Percentiles rank a stretch among this genome's conserved stretches.
These are phyloP conservation scores for Eulemur macaco DNA, from an alignment of 2,113 vertebrate genomes.

Conservation along the genomic window DNA sequence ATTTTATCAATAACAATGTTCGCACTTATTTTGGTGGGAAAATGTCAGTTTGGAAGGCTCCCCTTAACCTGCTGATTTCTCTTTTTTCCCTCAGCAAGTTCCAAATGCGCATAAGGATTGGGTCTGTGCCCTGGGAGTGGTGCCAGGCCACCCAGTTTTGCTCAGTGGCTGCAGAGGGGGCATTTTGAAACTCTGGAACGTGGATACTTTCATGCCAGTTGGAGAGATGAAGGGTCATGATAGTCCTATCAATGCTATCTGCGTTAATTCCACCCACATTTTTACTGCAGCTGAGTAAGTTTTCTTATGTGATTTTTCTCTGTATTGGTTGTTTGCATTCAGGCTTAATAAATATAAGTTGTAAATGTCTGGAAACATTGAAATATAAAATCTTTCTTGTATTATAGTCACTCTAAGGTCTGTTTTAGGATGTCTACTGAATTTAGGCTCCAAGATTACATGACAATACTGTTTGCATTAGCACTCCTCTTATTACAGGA, in stretches of 20 bases:
- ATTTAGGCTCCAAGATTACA: background rate
- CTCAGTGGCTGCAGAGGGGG: constrained; percentile 95
- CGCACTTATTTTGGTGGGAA: background rate
- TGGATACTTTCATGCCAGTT: constrained; percentile 87
- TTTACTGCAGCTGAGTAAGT: constrained; percentile 98
- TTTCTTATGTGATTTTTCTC: background rate
- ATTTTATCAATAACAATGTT: background rate
- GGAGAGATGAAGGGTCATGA: constrained; percentile 94
- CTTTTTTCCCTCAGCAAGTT: constrained; percentile 88
- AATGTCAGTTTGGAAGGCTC: background rate
- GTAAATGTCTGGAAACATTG: background rate
- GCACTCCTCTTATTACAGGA: background rate
- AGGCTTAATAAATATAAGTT: background rate
- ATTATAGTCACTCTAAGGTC: background rate
- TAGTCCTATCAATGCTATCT: constrained; percentile 94
- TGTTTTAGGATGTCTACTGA: background rate
- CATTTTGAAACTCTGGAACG: constrained; percentile 93
- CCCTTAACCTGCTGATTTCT: background rate
- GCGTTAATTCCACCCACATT: constrained; percentile 92
- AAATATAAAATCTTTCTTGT: background rate
- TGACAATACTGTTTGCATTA: background rate
- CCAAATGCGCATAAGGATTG: constrained; percentile 92
- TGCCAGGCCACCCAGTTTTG: constrained; percentile 88
- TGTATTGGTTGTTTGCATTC: background rate
- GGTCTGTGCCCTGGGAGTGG: constrained; percentile 91